Percentiles rank a stretch among this genome's conserved stretches.
Evolutionary conservation across 2,113 vertebrate genomes (phyloP).

Genomic region (Gavia stellata): DNA sequence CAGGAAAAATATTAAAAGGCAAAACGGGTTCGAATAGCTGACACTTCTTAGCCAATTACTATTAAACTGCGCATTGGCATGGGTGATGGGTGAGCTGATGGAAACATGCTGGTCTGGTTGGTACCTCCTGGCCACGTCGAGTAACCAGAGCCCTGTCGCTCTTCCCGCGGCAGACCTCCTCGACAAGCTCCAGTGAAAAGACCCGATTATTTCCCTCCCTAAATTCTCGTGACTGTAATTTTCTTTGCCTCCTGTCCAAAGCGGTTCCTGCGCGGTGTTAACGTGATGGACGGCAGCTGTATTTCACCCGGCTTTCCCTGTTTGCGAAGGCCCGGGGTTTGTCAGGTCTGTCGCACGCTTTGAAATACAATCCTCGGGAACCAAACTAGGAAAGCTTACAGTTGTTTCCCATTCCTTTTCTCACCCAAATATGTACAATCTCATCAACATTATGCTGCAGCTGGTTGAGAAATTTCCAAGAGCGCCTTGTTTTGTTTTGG

Average conservation of each 20-base stretch:
- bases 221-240: neutral
- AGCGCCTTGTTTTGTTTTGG: slow-evolving; percentile 50
- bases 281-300: neutral
- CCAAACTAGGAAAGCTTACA: neutral
- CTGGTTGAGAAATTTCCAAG: slow-evolving; percentile 50
- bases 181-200: neutral
- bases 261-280: neutral
- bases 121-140: neutral
- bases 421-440: slow-evolving; percentile 53
- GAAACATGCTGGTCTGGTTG: neutral
- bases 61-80: neutral
- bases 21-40: neutral
- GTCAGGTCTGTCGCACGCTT: neutral
- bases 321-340: neutral
- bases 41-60: neutral
- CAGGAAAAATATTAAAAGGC: neutral
- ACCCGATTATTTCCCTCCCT: neutral
- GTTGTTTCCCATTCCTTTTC: slow-evolving; percentile 40
- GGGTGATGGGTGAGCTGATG: neutral
- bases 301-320: neutral
- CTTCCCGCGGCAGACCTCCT: neutral
- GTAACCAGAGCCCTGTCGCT: neutral
- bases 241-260: neutral
- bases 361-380: neutral
- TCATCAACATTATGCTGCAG: slow-evolving; percentile 34